These are phyloP conservation scores for Scomber scombrus DNA, from an alignment of 2,113 vertebrate genomes.

Conservation along the genomic window DNA sequence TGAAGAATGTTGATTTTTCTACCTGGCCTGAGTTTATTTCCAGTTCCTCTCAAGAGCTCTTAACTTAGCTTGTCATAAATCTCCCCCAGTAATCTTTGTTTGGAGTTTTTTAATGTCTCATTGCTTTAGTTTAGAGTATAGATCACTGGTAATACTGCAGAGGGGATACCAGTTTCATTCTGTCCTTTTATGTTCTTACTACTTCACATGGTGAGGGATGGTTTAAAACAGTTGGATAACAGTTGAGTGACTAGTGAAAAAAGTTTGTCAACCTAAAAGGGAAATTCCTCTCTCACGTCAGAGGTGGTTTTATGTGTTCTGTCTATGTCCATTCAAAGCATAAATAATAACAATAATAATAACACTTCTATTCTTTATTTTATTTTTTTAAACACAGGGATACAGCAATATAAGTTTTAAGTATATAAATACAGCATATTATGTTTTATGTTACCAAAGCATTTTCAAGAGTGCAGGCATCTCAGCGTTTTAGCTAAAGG, in stretches of 20 bases:
- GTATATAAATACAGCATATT: not conserved
- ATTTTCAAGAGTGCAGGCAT: conserved; percentile 17
- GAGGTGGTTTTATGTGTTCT: conserved; percentile 35
- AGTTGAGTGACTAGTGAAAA: conserved; percentile 13
- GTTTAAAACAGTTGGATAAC: conserved; percentile 38
- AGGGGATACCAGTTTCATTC: conserved; percentile 10
- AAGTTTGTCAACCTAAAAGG: conserved; percentile 5
- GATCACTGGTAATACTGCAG: conserved; percentile 22
- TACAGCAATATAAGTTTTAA: not conserved
- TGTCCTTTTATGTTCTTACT: conserved; percentile 32
- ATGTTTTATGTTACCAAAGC: not conserved
- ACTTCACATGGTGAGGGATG: conserved; percentile 3
- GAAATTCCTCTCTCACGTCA: conserved; percentile 33
- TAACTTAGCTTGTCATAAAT: conserved; percentile 40
- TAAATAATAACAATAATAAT: too few species aligned
- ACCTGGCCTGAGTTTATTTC: conserved; percentile 28
- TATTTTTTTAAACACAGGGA: not conserved
- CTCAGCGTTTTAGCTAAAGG: conserved; percentile 26
- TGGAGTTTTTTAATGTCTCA: conserved; percentile 34
- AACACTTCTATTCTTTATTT: not conserved
- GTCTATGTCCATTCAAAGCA: not conserved
- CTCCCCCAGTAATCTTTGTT: conserved; percentile 19
- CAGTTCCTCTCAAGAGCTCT: conserved; percentile 20
- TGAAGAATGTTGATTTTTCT: conserved; percentile 19
- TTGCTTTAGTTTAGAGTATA: conserved; percentile 38